phyloP scores from a whole-genome alignment of 2,888 invertebrate species.

The Epsilonema sp. region DNA sequence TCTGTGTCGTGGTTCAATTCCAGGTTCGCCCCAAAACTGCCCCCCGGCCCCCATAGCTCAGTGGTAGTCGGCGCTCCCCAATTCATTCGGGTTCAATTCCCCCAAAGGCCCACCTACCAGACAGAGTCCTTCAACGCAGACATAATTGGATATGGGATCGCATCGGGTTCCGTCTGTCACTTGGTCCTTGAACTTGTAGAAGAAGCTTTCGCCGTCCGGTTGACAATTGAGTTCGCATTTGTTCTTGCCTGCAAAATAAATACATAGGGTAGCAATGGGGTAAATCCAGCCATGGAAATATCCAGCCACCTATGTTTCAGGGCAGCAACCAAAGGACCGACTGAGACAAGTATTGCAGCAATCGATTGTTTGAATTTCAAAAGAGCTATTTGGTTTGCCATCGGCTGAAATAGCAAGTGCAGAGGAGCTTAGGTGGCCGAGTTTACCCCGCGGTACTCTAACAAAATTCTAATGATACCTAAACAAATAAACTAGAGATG shows the following conservation, averaged over 20 bases:
- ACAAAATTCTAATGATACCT: background rate
- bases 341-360: no score
- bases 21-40: no score
- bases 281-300: constrained; percentile 8
- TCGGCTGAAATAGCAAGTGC: no score
- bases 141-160: constrained; percentile 55
- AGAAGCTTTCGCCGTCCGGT: constrained; percentile 72
- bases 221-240: constrained; percentile 88
- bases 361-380: no score
- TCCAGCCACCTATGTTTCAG: no score
- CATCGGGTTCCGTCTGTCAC: constrained; percentile 53
- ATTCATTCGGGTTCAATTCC: no score
- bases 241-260: constrained; percentile 49
- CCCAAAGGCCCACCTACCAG: constrained; percentile 42
- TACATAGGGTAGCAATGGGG: background rate
- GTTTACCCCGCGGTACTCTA: no score
- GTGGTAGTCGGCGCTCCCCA: no score
- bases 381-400: no score
- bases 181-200: constrained; percentile 58
- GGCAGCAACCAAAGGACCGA: constrained; percentile 16
- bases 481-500: constrained; percentile 3
- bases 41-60: no score
- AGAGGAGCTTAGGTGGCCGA: no score
- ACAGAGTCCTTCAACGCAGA: constrained; percentile 83
- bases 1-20: no score